A percentile compares a stretch with the other conserved stretches of the same genome.
phyloP scores from a whole-genome alignment of 2,113 vertebrate species.

The Thermophis baileyi region DNA sequence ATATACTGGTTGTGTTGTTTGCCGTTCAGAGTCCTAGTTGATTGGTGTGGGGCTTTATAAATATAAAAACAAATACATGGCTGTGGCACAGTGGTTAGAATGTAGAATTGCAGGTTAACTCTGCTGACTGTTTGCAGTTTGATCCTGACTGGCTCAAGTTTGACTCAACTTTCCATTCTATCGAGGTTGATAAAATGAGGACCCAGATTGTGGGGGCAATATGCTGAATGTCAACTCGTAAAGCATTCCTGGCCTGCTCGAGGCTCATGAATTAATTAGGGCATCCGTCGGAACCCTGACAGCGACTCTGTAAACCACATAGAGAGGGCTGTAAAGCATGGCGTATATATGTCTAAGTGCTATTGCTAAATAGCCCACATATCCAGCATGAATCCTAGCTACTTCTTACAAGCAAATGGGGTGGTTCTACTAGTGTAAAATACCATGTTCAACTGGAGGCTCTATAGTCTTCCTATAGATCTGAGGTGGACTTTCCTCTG shows the following conservation, averaged over 20 bases:
- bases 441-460: not conserved
- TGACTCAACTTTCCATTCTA: not conserved
- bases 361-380: not conserved
- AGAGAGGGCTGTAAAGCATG: not conserved
- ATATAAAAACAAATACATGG: not conserved
- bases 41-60: not conserved
- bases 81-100: not conserved
- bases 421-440: not conserved
- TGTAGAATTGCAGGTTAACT: not conserved
- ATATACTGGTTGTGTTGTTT: not conserved
- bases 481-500: not conserved
- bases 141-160: not conserved
- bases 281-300: too few species aligned
- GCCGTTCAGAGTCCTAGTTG: not conserved
- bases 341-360: not conserved
- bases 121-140: not conserved
- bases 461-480: not conserved
- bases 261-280: too few species aligned
- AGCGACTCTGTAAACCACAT: not conserved
- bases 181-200: not conserved
- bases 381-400: not conserved
- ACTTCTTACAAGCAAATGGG: not conserved
- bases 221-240: too few species aligned
- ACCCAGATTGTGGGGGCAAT: not conserved
- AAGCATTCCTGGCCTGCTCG: too few species aligned